Base-by-base conservation (phyloP, 2,797 vertebrate genomes). In the Psittacula derbiana region DNA sequence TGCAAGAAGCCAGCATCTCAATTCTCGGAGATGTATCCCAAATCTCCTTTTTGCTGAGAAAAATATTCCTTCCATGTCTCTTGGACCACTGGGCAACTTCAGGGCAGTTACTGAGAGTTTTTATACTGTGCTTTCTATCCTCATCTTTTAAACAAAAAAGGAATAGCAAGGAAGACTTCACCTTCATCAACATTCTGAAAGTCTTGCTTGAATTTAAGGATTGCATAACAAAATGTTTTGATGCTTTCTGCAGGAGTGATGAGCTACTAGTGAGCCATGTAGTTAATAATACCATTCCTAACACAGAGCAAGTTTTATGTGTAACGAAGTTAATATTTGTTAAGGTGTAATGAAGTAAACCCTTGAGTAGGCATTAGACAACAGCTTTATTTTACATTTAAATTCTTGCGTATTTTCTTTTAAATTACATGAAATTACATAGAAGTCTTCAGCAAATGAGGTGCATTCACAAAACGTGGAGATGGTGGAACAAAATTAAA, bases 301-400 rank as follows among this genome's bases (percentile, higher is more conserved):
- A 89, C 79, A 47, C 30, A 72, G 38, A 66, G 16, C 20, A 72
- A 47, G 78, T 78, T 70, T 93, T 90, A 93, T 65, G 62, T 57
- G 19, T 89, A 92, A 93, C 81, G 7, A 52, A 67, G 86, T 96
- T 96, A 96, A 96, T 93, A 83, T 94, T 92, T 93, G 79, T 12
- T 86, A 44, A 92, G 25, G 28, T 66, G 21, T 17, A 88, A 72
- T 27, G 41, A 81, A 65, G 27, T 80, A 80, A 96, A 87, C 18
- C 86, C 36, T 46, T 1, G 12, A 69, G 13, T 14, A 73, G 10
- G 1, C 30, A 64, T 23, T 2, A 85, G 23, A 36, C 25, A 69
- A n/a, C 18, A 70, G 17, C 33, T 82, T 82, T n/a, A 33, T 55
- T 70, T 70, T 76, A 14, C 43, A 44, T 49, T 65, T 50, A 50